Evolutionary conservation across 2,888 invertebrate genomes (phyloP), one percentile per base, ranked within the genome.

Genomic region (Eristalinus aeneus): DNA sequence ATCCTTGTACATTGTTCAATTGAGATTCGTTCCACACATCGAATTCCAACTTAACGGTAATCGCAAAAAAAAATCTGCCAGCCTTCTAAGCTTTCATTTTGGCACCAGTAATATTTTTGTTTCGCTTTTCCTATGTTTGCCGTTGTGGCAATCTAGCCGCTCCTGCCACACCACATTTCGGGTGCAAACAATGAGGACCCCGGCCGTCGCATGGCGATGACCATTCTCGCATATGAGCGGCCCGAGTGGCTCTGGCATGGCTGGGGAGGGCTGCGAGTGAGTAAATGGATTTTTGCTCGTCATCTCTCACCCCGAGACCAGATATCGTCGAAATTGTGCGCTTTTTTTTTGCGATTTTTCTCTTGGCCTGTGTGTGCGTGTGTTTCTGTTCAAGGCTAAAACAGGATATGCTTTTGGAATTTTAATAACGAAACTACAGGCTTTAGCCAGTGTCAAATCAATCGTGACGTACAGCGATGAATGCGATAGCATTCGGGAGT

Each of bases 361-460:
- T 46, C 31, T 75, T 39, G 16, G 8, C 32, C 12, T 46, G 32
- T 69, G 16, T 34, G 34, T 71, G 23, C 10, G 27, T 27, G 27
- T 23, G 23, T 68, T 63, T 31, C 64, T 61, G 63, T 69, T 60
- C n/a, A 60, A 74, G 69, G 68, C 64, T 82, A 82, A 82, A 77
- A 77, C 73, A 82, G 58, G 82, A 81, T 82, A 81, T 86, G 85
- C 76, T 74, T 64, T 77, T 3, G 85, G 85, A 86, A 86, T 86
- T 86, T 82, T 86, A 86, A 86, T 86, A 85, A 85, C 76, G 74
- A 64, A 73, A 81, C 82, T 86, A 74, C 68, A 56, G 65, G 76
- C 69, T 39, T 73, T 73, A 76, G 77, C 60, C 73, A 77, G 81
- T 77, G 82, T 77, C 85, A 81, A 86, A 86, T 86, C 85, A 86